Evolutionary conservation across 2,797 vertebrate genomes (phyloP), one percentile per base, ranked within the genome.

Genomic region (Pipistrellus kuhlii): DNA sequence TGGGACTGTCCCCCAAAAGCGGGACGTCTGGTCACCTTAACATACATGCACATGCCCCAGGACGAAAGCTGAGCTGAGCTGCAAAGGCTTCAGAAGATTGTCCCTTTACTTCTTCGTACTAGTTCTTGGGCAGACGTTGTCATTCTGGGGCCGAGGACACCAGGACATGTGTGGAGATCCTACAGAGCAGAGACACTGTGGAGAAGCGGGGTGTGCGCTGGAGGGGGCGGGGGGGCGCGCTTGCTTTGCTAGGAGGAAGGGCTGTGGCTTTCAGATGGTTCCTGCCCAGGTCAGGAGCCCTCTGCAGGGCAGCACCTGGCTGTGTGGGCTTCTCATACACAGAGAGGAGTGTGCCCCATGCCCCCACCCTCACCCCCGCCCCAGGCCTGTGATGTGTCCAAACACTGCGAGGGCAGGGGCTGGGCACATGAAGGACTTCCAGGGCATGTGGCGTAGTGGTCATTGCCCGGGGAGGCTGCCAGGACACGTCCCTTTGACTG

Each of bases 381-480:
- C 18, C 10, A 38, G 35, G 15, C 25, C 14, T 38, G 32, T 9
- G 44, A 17, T 6, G 2, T 23, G 8, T 23, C 41, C 73, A 32
- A 10, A 3, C 2, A 2, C 44, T n/a, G 25, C 0, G 11, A 32
- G 55, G 23, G n/a, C 53, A 62, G 68, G 41, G n/a, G 12, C 44
- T 0, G 3, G 18, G 18, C 86, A 55, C 59, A 55, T 11, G 10
- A 7, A 3, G 5, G 27, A 78, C n/a, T 68, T 48, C 23, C 8
- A 12, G 84, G 51, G 10, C 59, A 3, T 4, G 1, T 5, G 41
- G 6, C 48, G 23, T 8, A 2, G 8, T 0, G 4, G 21, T 66
- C 77, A 72, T 15, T 1, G 11, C 5, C 20, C 69, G 0, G 0
- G 15, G 6, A 72, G 41, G n/a, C 44, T 1, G 0, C 73, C 14